Percentiles rank a stretch among this genome's conserved stretches.
phyloP scores from a whole-genome alignment of 2,797 vertebrate genomes.

The Geotrypetes seraphini region DNA sequence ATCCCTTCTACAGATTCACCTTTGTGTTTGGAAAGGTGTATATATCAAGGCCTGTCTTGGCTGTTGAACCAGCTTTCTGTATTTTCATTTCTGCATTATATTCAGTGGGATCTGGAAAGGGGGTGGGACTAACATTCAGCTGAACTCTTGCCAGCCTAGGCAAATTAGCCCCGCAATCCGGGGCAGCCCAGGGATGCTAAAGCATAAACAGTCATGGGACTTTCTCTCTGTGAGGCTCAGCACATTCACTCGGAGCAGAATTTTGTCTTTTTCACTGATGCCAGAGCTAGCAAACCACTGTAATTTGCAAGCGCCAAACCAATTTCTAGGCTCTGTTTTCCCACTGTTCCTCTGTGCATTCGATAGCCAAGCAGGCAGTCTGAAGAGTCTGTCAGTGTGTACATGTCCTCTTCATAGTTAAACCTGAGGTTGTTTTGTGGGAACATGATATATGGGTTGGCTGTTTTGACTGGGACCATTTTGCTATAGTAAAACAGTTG shows the following conservation, averaged over 20 bases:
- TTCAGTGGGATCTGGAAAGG: neutral
- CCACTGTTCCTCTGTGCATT: neutral
- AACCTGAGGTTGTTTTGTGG: accelerated
- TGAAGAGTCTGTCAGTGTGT: neutral
- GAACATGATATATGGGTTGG: neutral
- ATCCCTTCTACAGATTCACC: too few species aligned
- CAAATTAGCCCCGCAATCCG: neutral
- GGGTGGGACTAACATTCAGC: neutral
- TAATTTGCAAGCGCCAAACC: neutral
- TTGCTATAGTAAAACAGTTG: accelerated
- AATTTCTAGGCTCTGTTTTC: neutral
- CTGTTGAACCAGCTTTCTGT: neutral
- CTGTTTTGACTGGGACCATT: accelerated
- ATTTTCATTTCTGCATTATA: neutral
- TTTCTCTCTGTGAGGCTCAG: neutral
- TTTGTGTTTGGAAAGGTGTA: too few species aligned
- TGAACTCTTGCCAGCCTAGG: neutral
- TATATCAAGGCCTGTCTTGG: too few species aligned
- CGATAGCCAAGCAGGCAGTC: neutral
- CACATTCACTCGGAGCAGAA: neutral
- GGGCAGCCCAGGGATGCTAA: neutral
- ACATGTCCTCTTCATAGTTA: neutral
- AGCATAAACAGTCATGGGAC: too few species aligned
- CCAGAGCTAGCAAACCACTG: slow-evolving; percentile 9
- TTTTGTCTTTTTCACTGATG: slow-evolving; percentile 6